These are phyloP conservation scores for Lutraria lutraria DNA, from an alignment of 2,888 invertebrate species.

Conservation along the genomic window DNA sequence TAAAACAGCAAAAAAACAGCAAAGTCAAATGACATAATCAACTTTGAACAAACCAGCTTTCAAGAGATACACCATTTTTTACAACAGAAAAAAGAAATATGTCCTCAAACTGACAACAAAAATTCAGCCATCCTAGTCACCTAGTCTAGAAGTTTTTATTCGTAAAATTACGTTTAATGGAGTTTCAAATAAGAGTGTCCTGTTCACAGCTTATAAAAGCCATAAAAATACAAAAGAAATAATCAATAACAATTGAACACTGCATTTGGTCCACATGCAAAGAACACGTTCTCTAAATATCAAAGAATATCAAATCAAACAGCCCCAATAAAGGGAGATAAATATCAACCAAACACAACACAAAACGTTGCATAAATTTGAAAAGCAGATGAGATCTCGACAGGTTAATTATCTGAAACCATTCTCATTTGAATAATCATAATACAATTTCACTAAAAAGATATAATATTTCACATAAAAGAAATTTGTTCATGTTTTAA, in stretches of 20 bases:
- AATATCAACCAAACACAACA: conserved; percentile 41
- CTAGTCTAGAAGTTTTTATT: neutral
- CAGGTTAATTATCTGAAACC: conserved; percentile 56
- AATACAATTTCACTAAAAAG: conserved; percentile 47
- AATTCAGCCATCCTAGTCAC: conserved; percentile 19
- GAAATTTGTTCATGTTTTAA: conserved; percentile 52
- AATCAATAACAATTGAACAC: conserved; percentile 36
- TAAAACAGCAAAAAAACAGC: neutral
- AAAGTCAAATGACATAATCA: neutral
- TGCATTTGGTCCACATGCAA: conserved; percentile 29
- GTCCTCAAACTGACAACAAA: conserved; percentile 15
- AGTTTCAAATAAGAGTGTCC: conserved; percentile 5
- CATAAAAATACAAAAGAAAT: conserved; percentile 34
- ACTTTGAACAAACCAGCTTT: conserved; percentile 20
- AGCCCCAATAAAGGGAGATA: conserved; percentile 50
- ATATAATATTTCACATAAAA: conserved; percentile 41
- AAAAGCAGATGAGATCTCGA: conserved; percentile 35
- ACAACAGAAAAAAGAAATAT: neutral
- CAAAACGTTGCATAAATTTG: conserved; percentile 44
- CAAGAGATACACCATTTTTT: conserved; percentile 10
- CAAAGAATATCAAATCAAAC: conserved; percentile 55
- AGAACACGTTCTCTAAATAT: conserved; percentile 28
- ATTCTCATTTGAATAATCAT: conserved; percentile 52
- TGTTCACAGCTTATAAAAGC: conserved; percentile 12
- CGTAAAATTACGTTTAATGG: conserved; percentile 1